Evolutionary conservation across 1,140 invertebrate species (phyloP).

Genomic region (Saccostrea cuccullata): DNA sequence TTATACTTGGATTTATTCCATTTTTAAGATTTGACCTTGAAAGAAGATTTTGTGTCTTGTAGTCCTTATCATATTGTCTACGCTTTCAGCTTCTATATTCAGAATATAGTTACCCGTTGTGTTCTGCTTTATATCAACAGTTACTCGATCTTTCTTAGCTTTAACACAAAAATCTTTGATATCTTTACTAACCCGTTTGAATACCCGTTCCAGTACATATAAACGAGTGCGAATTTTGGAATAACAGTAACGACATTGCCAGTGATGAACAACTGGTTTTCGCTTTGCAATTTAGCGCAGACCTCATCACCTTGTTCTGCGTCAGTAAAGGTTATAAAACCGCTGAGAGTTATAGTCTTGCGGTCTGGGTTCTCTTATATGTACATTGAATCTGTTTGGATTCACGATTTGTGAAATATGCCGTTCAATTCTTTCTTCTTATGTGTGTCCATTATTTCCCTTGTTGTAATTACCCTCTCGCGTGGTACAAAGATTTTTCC

Average conservation of each 20-base stretch:
- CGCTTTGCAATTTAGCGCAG: constrained; percentile 40
- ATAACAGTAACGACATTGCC: constrained; percentile 51
- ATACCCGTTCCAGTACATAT: constrained; percentile 53
- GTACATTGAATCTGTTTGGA: constrained; percentile 47
- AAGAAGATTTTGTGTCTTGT: constrained; percentile 59
- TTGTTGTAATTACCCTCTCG: constrained; percentile 33
- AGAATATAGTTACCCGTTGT: constrained; percentile 55
- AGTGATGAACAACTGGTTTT: constrained; percentile 40
- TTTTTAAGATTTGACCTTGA: constrained; percentile 62
- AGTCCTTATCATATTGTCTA: constrained; percentile 52
- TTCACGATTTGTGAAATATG: constrained; percentile 46
- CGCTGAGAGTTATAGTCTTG: constrained; percentile 41
- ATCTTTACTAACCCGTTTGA: constrained; percentile 48
- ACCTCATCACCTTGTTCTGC: constrained; percentile 58
- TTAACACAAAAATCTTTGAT: constrained; percentile 45
- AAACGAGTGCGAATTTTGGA: constrained; percentile 58
- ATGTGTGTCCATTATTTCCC: constrained; percentile 2
- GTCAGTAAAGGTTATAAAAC: constrained; percentile 61
- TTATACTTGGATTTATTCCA: constrained; percentile 37
- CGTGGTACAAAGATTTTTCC: constrained; percentile 51
- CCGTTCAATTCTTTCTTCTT: constrained; percentile 28
- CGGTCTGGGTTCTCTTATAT: constrained; percentile 40
- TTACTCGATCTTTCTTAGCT: constrained; percentile 30
- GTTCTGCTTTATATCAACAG: constrained; percentile 46
- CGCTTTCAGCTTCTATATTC: constrained; percentile 55